phyloP scores from a whole-genome alignment of 1,140 invertebrate species.

The Drosophila repleta region DNA sequence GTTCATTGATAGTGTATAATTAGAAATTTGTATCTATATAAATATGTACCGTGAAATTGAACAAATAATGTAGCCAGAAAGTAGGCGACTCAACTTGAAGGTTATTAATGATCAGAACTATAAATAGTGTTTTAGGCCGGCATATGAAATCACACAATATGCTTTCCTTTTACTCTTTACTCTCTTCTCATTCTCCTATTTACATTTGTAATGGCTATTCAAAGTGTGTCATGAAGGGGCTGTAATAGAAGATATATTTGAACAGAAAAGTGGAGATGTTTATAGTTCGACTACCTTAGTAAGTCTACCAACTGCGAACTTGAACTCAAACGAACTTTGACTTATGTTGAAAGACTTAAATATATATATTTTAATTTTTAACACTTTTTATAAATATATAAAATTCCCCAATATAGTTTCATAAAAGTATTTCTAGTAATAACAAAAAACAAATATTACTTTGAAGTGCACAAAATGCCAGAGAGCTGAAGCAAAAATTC shows the following conservation, averaged over 20 bases:
- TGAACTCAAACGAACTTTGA: too few relatives aligned
- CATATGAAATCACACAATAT: slow-evolving; percentile 23
- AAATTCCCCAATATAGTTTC: slow-evolving; percentile 22
- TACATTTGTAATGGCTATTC: too few relatives aligned
- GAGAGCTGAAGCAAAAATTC: slow-evolving; percentile 59
- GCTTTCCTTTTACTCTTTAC: background rate
- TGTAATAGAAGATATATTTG: too few relatives aligned
- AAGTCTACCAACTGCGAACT: too few relatives aligned
- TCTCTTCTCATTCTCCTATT: background rate
- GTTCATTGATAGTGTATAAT: slow-evolving; percentile 2
- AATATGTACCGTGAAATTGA: slow-evolving; percentile 73
- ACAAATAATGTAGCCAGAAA: slow-evolving; percentile 77
- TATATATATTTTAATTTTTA: too few relatives aligned
- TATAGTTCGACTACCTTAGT: too few relatives aligned
- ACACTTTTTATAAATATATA: too few relatives aligned
- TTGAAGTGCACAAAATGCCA: slow-evolving; percentile 67
- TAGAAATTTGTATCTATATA: slow-evolving; percentile 44
- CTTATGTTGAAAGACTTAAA: too few relatives aligned
- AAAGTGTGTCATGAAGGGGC: too few relatives aligned
- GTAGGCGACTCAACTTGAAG: slow-evolving; percentile 58
- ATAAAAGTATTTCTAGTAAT: slow-evolving; percentile 31
- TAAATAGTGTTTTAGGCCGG: slow-evolving; percentile 61
- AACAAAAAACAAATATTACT: slow-evolving; percentile 51
- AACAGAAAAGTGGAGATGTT: too few relatives aligned
- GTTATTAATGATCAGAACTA: slow-evolving; percentile 78